Conservation (phyloP, 2,113 vertebrate genomes). For the Phycodurus eques region DNA sequence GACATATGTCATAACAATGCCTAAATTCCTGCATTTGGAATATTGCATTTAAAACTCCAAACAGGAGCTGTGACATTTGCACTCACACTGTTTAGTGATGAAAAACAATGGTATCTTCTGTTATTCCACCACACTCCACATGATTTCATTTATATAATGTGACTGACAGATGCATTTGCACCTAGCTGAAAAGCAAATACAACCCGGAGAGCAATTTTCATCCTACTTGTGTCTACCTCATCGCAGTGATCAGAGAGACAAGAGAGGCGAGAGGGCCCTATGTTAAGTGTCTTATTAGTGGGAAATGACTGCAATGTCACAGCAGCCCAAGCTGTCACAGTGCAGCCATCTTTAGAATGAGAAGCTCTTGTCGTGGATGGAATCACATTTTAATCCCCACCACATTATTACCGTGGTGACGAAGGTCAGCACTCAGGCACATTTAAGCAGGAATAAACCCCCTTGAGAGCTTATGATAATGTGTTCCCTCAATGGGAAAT, state of each 20-base stretch:
- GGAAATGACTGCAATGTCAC: conserved; percentile 68
- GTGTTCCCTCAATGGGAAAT: conserved; percentile 76
- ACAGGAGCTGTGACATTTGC: not conserved
- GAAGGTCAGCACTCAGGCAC: conserved; percentile 77
- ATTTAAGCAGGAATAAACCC: conserved; percentile 77
- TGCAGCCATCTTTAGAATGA: conserved; percentile 72
- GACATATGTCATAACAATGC: not conserved
- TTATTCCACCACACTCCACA: conserved; percentile 8
- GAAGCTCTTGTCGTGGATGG: conserved; percentile 73
- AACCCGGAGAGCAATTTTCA: conserved; percentile 60
- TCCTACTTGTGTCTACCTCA: conserved; percentile 62
- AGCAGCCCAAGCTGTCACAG: conserved; percentile 61
- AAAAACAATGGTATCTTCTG: not conserved
- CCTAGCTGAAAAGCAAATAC: conserved; percentile 62
- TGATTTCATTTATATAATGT: conserved; percentile 27
- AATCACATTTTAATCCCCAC: conserved; percentile 76
- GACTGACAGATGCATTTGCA: conserved; percentile 46
- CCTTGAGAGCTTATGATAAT: conserved; percentile 77
- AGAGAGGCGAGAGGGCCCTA: conserved; percentile 57
- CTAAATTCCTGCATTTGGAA: not conserved
- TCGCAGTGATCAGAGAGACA: conserved; percentile 49
- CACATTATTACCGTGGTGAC: conserved; percentile 70
- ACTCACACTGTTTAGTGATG: not conserved
- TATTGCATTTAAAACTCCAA: not conserved
- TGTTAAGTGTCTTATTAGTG: conserved; percentile 80